These are phyloP conservation scores for Drosophila triauraria DNA, from an alignment of 1,140 invertebrate genomes.

Conservation along the genomic window DNA sequence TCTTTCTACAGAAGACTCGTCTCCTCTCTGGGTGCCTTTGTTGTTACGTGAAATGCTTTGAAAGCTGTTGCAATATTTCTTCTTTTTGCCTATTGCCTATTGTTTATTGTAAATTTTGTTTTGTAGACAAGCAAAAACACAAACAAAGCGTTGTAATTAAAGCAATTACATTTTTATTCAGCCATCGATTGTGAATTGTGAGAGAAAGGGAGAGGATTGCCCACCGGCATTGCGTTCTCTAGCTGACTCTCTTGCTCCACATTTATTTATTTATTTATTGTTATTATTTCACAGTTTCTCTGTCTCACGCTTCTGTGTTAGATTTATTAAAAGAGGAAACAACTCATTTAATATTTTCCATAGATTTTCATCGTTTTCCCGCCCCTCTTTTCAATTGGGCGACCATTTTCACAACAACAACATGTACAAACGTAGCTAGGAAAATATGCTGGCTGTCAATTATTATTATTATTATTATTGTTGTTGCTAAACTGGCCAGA, in stretches of 20 bases:
- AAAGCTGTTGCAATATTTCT: slow-evolving; percentile 38
- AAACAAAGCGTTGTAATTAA: slow-evolving; percentile 35
- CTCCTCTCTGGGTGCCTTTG: slow-evolving; percentile 8
- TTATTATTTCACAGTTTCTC: slow-evolving; percentile 8
- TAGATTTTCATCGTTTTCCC: slow-evolving; percentile 45
- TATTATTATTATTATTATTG: slow-evolving; percentile 24
- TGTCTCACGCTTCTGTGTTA: slow-evolving; percentile 16
- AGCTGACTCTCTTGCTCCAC: neutral
- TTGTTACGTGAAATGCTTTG: slow-evolving; percentile 71
- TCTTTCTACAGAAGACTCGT: slow-evolving; percentile 11
- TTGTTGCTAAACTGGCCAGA: slow-evolving; percentile 18
- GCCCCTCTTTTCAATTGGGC: slow-evolving; percentile 36
- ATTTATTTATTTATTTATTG: slow-evolving; percentile 33
- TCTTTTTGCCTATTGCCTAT: slow-evolving; percentile 28
- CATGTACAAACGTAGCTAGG: too few species aligned
- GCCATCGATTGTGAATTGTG: neutral
- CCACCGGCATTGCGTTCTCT: neutral
- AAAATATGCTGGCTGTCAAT: slow-evolving; percentile 49
- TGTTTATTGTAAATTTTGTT: slow-evolving; percentile 41
- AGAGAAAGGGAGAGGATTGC: neutral
- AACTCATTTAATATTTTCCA: slow-evolving; percentile 67
- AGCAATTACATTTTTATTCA: slow-evolving; percentile 24
- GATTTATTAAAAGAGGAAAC: slow-evolving; percentile 67
- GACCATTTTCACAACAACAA: slow-evolving; percentile 50
- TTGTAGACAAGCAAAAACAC: slow-evolving; percentile 3